Percentiles rank a stretch among this genome's conserved stretches.
Conservation (phyloP, 2,888 invertebrate species). For the Aphodius sticticus region DNA sequence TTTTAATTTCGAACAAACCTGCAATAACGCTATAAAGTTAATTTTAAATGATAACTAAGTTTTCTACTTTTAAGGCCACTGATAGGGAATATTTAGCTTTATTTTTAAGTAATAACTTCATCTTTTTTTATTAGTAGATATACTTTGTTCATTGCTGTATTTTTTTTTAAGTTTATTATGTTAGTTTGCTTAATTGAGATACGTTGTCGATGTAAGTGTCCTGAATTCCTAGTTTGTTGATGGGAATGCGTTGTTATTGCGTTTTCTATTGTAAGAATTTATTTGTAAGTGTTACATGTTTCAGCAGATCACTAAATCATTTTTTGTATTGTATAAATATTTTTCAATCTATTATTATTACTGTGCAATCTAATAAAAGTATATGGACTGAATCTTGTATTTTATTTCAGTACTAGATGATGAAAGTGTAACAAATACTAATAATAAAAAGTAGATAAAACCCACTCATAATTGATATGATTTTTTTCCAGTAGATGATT, state of each 20-base stretch:
- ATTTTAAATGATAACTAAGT: background rate
- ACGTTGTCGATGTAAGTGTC: background rate
- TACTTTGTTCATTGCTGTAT: background rate
- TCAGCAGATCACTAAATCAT: constrained; percentile 22
- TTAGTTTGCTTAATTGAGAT: background rate
- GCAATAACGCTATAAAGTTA: background rate
- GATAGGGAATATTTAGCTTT: background rate
- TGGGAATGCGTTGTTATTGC: background rate
- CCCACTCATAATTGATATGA: no score
- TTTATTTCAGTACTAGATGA: background rate
- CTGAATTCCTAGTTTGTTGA: background rate
- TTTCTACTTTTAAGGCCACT: background rate
- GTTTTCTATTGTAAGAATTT: background rate
- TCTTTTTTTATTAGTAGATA: background rate
- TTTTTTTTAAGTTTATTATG: background rate
- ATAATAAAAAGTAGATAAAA: no score
- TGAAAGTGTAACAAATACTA: no score
- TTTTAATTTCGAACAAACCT: background rate
- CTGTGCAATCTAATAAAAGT: constrained; percentile 38
- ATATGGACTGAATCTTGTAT: background rate
- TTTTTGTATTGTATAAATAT: constrained; percentile 23
- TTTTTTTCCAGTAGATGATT: no score
- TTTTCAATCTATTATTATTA: constrained; percentile 7
- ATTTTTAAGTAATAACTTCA: background rate
- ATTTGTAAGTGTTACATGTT: background rate